Conservation (phyloP, 1,140 invertebrate species). For the Matsumurasca onukii region DNA sequence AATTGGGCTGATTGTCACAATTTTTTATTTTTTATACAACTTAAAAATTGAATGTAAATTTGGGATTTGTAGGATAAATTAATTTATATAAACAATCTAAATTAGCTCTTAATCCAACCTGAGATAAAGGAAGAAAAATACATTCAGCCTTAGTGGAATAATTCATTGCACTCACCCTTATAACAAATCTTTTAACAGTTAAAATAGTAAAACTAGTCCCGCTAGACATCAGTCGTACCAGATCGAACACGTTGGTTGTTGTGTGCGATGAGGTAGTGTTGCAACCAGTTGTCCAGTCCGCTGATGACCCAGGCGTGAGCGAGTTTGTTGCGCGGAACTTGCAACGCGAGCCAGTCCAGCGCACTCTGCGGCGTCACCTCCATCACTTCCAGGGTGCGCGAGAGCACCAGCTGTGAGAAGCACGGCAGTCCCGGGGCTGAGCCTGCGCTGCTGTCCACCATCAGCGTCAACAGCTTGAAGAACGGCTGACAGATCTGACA, state of each 20-base stretch:
- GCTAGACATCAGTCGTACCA: constrained; percentile 54
- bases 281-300: constrained; percentile 85
- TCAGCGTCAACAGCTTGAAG: constrained; percentile 82
- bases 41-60: no score
- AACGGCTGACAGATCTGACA: constrained; percentile 76
- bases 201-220: no score
- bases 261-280: constrained; percentile 84
- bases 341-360: constrained; percentile 86
- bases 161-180: no score
- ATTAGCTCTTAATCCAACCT: no score
- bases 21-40: no score
- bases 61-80: no score
- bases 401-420: constrained; percentile 85
- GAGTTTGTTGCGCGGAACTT: constrained; percentile 83
- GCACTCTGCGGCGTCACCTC: constrained; percentile 87
- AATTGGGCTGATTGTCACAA: no score
- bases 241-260: constrained; percentile 82
- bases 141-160: no score
- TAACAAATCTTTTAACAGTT: no score
- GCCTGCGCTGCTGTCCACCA: constrained; percentile 63
- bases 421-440: constrained; percentile 67
- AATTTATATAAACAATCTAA: no score
- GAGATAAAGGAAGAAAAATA: no score
- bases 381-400: constrained; percentile 87
- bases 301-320: constrained; percentile 86